A percentile compares a stretch with the other conserved stretches of the same genome.
phyloP scores from a whole-genome alignment of 1,140 invertebrate species.

The Wiebesia pumilae region DNA sequence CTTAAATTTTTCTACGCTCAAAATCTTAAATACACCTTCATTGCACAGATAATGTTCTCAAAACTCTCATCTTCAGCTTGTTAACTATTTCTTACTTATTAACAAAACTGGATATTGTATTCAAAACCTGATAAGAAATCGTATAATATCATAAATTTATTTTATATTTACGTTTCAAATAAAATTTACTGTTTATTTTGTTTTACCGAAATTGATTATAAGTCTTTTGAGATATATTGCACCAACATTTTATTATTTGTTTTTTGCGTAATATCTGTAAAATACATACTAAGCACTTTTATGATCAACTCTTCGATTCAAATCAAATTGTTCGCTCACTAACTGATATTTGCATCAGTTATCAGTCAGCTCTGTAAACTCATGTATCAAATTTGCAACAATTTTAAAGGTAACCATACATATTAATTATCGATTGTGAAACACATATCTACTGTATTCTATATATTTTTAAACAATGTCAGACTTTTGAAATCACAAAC shows the following conservation, averaged over 20 bases:
- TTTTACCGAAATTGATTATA: not conserved
- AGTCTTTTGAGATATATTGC: not conserved
- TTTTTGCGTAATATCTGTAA: slow-evolving; percentile 17
- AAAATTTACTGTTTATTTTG: slow-evolving; percentile 1
- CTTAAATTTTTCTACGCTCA: not conserved
- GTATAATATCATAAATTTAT: not conserved
- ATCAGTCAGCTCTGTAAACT: not conserved
- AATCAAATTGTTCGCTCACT: not conserved
- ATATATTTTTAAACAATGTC: not conserved
- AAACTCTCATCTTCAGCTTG: not conserved
- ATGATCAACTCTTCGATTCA: slow-evolving; percentile 13
- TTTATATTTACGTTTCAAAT: not conserved
- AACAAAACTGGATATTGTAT: not conserved
- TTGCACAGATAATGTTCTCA: not conserved
- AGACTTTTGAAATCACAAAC: not conserved
- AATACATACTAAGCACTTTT: slow-evolving; percentile 20
- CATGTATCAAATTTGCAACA: not conserved
- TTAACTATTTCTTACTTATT: not conserved
- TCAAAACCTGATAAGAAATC: not conserved
- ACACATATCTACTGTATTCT: not conserved
- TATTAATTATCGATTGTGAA: not conserved
- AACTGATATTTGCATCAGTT: not conserved
- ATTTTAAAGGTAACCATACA: not conserved
- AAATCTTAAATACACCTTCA: not conserved
- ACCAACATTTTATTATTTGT: slow-evolving; percentile 16